phyloP scores from a whole-genome alignment of 2,888 invertebrate genomes.

The Platycnemis pennipes region DNA sequence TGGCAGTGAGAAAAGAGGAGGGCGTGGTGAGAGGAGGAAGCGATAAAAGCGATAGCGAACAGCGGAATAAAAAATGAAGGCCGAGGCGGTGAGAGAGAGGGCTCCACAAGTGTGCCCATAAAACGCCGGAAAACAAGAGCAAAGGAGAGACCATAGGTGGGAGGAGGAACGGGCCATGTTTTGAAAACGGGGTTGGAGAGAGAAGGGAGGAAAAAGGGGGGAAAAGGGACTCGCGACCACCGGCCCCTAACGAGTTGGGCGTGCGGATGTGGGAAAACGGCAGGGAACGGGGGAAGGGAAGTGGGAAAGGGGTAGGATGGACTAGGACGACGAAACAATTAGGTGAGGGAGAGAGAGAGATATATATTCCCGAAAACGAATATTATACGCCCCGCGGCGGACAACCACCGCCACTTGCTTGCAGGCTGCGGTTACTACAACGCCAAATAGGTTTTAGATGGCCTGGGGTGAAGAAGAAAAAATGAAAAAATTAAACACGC shows the following conservation, averaged over 20 bases:
- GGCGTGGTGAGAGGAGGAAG: neutral
- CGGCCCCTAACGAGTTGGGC: neutral
- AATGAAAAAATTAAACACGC: neutral
- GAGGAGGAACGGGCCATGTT: neutral
- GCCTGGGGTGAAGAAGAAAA: neutral
- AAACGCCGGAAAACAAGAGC: conserved; percentile 20
- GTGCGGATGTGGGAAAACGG: neutral
- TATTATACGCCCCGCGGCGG: neutral
- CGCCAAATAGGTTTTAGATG: conserved; percentile 11
- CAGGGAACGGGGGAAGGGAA: neutral
- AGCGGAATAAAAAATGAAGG: neutral
- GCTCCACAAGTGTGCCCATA: conserved; percentile 33
- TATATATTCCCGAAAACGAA: neutral
- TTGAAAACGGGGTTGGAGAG: neutral
- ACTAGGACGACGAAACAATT: conserved; percentile 1
- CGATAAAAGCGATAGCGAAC: conserved; percentile 15
- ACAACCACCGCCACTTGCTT: neutral
- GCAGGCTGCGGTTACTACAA: neutral
- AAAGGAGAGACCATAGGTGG: neutral
- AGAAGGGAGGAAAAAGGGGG: neutral
- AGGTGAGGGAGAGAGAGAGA: neutral
- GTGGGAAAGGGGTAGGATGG: neutral
- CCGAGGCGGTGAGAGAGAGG: neutral
- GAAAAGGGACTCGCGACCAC: neutral
- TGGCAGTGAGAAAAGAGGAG: no score